Evolutionary conservation across 2,888 invertebrate genomes (phyloP).

Genomic region (Clunio marinus): DNA sequence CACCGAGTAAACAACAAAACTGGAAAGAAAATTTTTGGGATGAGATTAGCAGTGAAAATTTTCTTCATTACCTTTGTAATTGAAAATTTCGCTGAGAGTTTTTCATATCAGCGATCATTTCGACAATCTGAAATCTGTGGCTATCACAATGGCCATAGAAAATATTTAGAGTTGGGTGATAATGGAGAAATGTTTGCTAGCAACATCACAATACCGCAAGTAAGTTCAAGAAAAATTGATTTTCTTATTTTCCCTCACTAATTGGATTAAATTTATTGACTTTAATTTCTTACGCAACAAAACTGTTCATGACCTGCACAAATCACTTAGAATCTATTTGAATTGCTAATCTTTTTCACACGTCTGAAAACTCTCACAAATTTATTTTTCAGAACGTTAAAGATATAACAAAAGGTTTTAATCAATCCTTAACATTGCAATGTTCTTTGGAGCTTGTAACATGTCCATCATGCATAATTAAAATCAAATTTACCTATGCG

Average conservation of each 20-base stretch:
- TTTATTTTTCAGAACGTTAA: conserved; percentile 16
- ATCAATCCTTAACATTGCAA: conserved; percentile 44
- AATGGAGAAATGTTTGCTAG: conserved; percentile 50
- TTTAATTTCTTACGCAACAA: not conserved
- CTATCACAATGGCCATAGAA: conserved; percentile 47
- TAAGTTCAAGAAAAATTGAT: not conserved
- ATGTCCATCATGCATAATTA: conserved; percentile 64
- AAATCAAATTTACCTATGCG: conserved; percentile 52
- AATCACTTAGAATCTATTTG: not conserved
- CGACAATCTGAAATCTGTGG: conserved; percentile 41
- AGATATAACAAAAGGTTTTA: conserved; percentile 17
- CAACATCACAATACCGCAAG: conserved; percentile 46
- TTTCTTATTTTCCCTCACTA: not conserved
- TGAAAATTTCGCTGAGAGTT: not conserved
- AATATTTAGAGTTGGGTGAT: conserved; percentile 51
- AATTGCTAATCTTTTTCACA: not conserved
- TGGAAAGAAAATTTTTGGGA: not conserved
- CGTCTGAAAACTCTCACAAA: not conserved
- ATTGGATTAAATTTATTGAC: conserved; percentile 30
- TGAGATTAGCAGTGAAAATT: not conserved
- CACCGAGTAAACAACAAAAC: not conserved
- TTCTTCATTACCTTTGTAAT: not conserved
- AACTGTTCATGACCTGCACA: not conserved
- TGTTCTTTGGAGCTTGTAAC: conserved; percentile 65
- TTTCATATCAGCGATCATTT: not conserved